phyloP scores from a whole-genome alignment of 2,797 vertebrate genomes.

The Mus minutoides region DNA sequence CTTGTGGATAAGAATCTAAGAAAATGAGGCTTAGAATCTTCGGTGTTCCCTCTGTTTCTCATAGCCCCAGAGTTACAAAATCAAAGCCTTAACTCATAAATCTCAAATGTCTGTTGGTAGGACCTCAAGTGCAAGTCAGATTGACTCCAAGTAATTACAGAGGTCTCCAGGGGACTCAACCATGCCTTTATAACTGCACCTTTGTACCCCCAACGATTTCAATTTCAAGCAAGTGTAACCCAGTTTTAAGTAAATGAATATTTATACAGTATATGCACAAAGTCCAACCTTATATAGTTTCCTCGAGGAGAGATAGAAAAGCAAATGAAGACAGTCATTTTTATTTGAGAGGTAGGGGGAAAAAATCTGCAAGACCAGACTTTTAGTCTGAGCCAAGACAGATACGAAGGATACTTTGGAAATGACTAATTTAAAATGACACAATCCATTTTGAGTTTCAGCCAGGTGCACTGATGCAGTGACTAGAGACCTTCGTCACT shows the following conservation, averaged over 20 bases:
- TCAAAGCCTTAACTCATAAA: not conserved
- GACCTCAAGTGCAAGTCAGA: not conserved
- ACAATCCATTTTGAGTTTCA: constrained; percentile 52
- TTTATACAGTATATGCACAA: constrained; percentile 38
- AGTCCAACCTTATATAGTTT: constrained; percentile 57
- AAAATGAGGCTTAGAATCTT: not conserved
- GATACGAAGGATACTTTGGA: constrained; percentile 59
- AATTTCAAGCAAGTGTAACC: constrained; percentile 52
- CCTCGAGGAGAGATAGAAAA: not conserved
- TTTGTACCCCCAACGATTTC: not conserved
- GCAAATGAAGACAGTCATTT: constrained; percentile 62
- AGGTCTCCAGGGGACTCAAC: not conserved
- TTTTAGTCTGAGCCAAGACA: constrained; percentile 61
- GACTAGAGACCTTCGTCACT: not conserved
- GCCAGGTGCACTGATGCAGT: constrained; percentile 14
- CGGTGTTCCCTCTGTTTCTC: constrained; percentile 8
- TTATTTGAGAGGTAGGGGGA: constrained; percentile 56
- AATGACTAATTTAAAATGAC: constrained; percentile 73
- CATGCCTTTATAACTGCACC: not conserved
- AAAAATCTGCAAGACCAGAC: constrained; percentile 55
- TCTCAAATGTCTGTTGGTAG: not conserved
- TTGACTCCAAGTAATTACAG: not conserved
- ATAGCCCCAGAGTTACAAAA: constrained; percentile 5
- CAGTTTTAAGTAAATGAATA: constrained; percentile 64
- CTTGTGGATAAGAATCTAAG: constrained; percentile 7